phyloP scores from a whole-genome alignment of 2,888 invertebrate genomes.

The Eupithecia insigniata region DNA sequence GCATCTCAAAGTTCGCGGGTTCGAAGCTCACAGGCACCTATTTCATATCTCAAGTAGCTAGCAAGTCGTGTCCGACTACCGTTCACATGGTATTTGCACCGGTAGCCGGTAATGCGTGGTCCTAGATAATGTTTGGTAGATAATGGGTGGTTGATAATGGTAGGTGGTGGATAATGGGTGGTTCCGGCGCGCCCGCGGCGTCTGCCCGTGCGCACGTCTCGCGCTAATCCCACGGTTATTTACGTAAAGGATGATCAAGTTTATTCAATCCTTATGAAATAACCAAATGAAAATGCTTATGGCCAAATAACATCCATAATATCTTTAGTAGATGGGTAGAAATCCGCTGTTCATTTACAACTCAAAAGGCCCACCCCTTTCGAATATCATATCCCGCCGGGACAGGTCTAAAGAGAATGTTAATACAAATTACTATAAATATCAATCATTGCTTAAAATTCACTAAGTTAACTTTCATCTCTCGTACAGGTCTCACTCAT shows the following conservation, averaged over 20 bases:
- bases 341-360: not conserved
- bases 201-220: conserved; percentile 57
- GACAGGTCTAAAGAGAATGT: no score
- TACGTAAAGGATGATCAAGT: conserved; percentile 55
- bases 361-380: no score
- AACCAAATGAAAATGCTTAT: not conserved
- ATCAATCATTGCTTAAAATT: no score
- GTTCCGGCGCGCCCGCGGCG: conserved; percentile 63
- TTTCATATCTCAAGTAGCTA: conserved; percentile 6
- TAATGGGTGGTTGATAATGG: conserved; percentile 28
- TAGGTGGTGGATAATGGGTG: conserved; percentile 51
- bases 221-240: conserved; percentile 65
- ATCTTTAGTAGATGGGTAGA: not conserved
- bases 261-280: not conserved
- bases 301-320: not conserved
- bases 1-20: conserved; percentile 6
- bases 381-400: no score
- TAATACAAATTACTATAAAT: no score
- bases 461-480: not conserved
- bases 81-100: conserved; percentile 41
- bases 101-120: conserved; percentile 13
- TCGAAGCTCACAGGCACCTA: conserved; percentile 2
- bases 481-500: no score
- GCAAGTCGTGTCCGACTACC: conserved; percentile 12
- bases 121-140: conserved; percentile 3